phyloP scores from a whole-genome alignment of 2,113 vertebrate genomes.

The Sigmodon hispidus region DNA sequence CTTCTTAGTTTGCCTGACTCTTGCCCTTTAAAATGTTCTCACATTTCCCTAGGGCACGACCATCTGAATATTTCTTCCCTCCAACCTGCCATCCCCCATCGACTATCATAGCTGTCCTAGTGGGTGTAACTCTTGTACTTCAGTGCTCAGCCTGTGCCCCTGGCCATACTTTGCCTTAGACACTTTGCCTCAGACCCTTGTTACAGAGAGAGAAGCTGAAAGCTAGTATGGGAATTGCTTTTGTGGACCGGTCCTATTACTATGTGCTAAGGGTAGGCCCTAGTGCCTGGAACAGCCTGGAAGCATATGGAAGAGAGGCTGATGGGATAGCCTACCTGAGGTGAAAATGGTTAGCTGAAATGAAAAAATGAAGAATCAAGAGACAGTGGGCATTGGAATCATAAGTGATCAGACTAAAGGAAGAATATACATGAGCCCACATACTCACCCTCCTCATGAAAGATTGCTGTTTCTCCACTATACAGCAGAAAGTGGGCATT shows the following conservation, averaged over 20 bases:
- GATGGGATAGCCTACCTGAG: background rate
- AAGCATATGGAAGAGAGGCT: background rate
- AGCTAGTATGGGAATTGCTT: background rate
- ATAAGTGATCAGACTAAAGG: background rate
- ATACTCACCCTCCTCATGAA: rapidly evolving
- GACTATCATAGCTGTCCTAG: background rate
- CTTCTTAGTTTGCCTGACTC: background rate
- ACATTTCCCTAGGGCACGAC: background rate
- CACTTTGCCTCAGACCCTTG: background rate
- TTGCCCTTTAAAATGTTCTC: background rate
- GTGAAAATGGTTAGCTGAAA: background rate
- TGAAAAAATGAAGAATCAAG: background rate
- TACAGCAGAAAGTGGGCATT: background rate
- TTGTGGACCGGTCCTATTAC: background rate
- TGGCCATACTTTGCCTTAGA: background rate
- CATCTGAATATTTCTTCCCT: background rate
- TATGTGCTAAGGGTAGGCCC: background rate
- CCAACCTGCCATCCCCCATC: background rate
- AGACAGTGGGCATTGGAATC: background rate
- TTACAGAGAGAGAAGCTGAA: background rate
- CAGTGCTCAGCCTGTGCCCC: background rate
- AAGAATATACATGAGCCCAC: rapidly evolving
- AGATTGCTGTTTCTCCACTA: rapidly evolving
- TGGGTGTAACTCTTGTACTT: background rate
- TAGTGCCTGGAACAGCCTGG: background rate